Conservation (phyloP, 1,140 invertebrate species). For the Nephila pilipes region DNA sequence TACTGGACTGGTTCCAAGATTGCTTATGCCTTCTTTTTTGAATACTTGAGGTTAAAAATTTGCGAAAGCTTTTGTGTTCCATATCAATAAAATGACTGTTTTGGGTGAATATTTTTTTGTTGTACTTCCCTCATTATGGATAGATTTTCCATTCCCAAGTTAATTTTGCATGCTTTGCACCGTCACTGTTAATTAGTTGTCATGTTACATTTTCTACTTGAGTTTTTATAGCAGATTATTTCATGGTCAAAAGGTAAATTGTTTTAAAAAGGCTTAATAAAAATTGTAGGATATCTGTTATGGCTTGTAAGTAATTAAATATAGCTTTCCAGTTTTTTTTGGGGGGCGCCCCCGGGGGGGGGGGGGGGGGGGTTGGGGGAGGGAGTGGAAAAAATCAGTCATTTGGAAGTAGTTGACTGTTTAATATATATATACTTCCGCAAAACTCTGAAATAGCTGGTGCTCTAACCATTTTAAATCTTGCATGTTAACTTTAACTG, state of each 20-base stretch:
- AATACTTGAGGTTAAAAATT: constrained; percentile 2
- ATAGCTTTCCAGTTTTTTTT: too few relatives aligned
- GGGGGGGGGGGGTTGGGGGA: too few relatives aligned
- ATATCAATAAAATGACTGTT: neutral
- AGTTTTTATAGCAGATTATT: neutral
- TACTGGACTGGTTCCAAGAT: constrained; percentile 33
- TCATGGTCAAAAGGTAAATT: neutral
- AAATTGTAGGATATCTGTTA: neutral
- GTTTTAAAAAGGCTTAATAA: neutral
- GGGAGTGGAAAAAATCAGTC: too few relatives aligned
- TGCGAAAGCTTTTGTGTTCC: neutral
- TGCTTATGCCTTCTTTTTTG: constrained; percentile 16
- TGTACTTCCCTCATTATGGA: neutral
- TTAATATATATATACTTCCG: too few relatives aligned
- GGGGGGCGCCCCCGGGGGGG: too few relatives aligned
- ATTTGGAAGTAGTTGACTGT: too few relatives aligned
- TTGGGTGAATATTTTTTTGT: neutral
- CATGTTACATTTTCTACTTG: neutral
- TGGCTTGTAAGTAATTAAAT: neutral
- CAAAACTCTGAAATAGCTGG: too few relatives aligned
- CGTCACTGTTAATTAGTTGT: constrained; percentile 23
- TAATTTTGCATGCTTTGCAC: neutral
- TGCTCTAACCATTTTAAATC: too few relatives aligned
- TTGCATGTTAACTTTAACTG: too few relatives aligned
- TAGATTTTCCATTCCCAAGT: neutral